These are phyloP conservation scores for Onychomys arenicola DNA, from an alignment of 2,797 vertebrate genomes.

Conservation along the genomic window DNA sequence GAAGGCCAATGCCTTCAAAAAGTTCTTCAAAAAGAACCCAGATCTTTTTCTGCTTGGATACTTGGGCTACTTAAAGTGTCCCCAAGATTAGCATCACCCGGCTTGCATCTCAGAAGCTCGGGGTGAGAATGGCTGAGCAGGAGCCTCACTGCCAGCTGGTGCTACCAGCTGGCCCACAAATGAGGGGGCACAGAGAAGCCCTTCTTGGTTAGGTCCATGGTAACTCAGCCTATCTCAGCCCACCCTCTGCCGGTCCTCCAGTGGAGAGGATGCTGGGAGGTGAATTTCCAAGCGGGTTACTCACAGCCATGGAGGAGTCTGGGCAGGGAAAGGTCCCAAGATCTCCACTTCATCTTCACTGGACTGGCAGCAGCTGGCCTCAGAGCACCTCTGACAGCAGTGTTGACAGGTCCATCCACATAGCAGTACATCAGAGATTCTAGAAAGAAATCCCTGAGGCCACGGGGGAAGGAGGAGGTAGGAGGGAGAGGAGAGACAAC, in stretches of 20 bases:
- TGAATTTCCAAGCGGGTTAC: constrained; percentile 75
- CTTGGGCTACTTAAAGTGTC: not conserved
- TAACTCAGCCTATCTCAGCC: not conserved
- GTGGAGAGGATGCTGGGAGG: not conserved
- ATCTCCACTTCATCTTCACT: constrained; percentile 95
- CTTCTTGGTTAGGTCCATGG: not conserved
- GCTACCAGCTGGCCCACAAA: not conserved
- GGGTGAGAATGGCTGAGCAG: not conserved
- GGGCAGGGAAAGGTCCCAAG: constrained; percentile 94
- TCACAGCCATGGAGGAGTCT: constrained; percentile 94
- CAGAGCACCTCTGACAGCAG: constrained; percentile 92
- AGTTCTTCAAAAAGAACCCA: not conserved
- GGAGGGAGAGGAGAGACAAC: constrained; percentile 75
- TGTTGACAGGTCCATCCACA: constrained; percentile 92
- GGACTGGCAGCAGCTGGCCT: constrained; percentile 92
- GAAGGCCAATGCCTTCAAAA: not conserved
- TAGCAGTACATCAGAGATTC: constrained; percentile 91
- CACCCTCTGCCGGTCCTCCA: not conserved
- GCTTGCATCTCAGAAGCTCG: not conserved
- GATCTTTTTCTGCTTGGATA: not conserved
- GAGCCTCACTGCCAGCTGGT: not conserved
- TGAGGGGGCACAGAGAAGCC: not conserved
- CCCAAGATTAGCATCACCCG: not conserved
- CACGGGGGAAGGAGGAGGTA: constrained; percentile 38
- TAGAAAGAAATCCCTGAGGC: constrained; percentile 92